Evolutionary conservation across 2,797 vertebrate genomes (phyloP).

Genomic region (Sebastes wilsoni): DNA sequence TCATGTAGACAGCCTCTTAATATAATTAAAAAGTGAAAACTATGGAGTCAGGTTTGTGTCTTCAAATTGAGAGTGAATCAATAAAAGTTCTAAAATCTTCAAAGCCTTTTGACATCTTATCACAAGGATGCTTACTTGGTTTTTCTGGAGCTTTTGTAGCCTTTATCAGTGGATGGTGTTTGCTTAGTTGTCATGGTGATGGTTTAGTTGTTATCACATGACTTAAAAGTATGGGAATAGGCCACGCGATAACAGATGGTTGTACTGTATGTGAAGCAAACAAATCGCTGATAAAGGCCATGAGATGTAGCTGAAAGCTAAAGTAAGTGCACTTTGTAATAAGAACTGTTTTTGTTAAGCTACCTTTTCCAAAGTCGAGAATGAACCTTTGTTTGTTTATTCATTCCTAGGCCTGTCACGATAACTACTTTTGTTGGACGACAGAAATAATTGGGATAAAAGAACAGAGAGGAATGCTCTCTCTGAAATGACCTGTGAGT

Average conservation of each 20-base stretch:
- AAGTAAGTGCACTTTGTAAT: background rate
- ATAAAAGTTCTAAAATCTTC: background rate
- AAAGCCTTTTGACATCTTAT: background rate
- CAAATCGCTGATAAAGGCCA: background rate
- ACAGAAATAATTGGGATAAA: too few relatives aligned
- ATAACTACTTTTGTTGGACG: fast-evolving
- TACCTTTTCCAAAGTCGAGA: too few relatives aligned
- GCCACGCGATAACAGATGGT: background rate
- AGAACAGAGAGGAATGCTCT: fast-evolving
- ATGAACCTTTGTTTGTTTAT: background rate
- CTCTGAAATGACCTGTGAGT: too few relatives aligned
- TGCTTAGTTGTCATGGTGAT: background rate
- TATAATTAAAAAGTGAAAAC: background rate
- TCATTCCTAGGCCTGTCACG: too few relatives aligned
- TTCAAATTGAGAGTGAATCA: background rate
- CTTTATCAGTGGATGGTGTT: background rate
- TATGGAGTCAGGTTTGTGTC: background rate
- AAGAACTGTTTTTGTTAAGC: too few relatives aligned
- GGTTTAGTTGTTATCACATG: background rate
- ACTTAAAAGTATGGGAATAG: background rate
- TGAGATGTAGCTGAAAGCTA: background rate
- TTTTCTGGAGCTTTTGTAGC: background rate
- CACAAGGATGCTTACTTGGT: background rate
- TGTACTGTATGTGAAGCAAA: background rate
- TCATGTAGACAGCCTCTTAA: background rate